These are phyloP conservation scores for Oenanthe oenanthe DNA, from an alignment of 2,113 vertebrate species.

Conservation along the genomic window DNA sequence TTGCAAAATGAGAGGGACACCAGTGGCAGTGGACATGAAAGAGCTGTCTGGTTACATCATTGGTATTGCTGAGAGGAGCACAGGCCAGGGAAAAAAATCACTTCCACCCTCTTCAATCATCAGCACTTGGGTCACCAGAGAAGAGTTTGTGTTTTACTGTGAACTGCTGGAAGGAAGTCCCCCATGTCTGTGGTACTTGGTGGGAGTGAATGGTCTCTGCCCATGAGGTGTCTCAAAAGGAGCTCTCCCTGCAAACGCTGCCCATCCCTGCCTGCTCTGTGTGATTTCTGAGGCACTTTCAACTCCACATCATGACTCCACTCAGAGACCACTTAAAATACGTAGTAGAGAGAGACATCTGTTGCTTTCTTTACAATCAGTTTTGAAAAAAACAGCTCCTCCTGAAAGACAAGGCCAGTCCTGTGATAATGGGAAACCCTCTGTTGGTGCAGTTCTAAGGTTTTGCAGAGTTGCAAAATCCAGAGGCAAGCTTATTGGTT, in stretches of 20 bases:
- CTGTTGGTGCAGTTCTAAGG: neutral
- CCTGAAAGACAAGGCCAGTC: neutral
- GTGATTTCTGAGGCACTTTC: neutral
- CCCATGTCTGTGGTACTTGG: neutral
- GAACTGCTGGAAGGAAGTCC: neutral
- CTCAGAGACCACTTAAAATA: neutral
- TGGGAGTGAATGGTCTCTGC: neutral
- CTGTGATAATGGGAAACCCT: neutral
- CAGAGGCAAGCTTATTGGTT: neutral
- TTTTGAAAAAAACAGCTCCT: neutral
- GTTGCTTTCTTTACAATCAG: neutral
- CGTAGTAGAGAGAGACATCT: neutral
- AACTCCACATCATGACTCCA: fast-evolving
- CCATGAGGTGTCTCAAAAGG: neutral
- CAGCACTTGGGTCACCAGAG: neutral
- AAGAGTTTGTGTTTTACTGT: neutral
- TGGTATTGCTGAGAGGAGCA: neutral
- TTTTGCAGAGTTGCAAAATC: neutral
- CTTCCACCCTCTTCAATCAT: neutral
- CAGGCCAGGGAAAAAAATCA: neutral
- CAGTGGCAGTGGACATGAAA: neutral
- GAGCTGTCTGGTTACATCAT: fast-evolving
- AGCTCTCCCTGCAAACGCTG: neutral
- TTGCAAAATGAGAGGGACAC: neutral
- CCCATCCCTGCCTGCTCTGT: neutral